Evolutionary conservation across 2,797 vertebrate genomes (phyloP).

Genomic region (Anguilla megastoma): DNA sequence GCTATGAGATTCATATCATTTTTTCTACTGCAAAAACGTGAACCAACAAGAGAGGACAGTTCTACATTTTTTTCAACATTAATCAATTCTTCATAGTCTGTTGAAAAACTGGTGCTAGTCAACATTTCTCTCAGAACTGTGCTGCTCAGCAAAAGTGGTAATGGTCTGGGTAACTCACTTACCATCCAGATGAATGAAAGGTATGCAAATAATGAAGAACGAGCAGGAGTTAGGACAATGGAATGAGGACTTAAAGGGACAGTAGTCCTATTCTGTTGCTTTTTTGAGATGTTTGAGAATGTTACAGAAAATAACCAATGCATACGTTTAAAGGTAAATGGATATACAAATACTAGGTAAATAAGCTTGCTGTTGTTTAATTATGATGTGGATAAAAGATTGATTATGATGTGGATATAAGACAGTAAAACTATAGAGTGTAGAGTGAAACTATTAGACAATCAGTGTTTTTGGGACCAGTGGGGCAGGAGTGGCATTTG

Average conservation of each 20-base stretch:
- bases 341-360: background rate
- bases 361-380: background rate
- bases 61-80: constrained; percentile 39
- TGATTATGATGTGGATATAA: constrained; percentile 10
- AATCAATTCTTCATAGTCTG: constrained; percentile 7
- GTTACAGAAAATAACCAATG: background rate
- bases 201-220: background rate
- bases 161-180: background rate
- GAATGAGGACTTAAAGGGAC: background rate
- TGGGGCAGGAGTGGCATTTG: background rate
- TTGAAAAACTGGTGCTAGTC: constrained; percentile 18
- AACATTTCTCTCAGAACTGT: background rate
- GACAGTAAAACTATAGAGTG: background rate
- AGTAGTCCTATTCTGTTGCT: background rate
- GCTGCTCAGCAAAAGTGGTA: background rate
- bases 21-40: constrained; percentile 48
- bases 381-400: constrained; percentile 7
- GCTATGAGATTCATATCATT: constrained; percentile 32
- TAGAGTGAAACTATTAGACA: background rate
- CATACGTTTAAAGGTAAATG: background rate
- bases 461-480: constrained; percentile 10
- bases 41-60: constrained; percentile 35
- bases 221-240: background rate
- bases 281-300: background rate
- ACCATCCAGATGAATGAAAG: background rate